These are phyloP conservation scores for Metallyticus violacea DNA, from an alignment of 2,888 invertebrate species.

Conservation along the genomic window DNA sequence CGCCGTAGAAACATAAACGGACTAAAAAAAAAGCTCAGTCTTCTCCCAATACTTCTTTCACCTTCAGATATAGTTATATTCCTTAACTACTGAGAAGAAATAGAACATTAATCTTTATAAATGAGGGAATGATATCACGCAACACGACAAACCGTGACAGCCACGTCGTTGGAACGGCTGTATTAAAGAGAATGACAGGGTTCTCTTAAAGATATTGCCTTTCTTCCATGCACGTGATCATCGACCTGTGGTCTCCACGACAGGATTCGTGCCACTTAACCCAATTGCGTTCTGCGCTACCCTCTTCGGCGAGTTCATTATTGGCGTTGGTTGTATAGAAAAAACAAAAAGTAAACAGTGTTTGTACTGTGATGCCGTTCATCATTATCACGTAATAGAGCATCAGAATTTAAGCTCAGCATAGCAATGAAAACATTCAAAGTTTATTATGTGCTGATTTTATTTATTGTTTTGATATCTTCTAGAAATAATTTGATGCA, in stretches of 20 bases:
- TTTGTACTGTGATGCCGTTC: too few relatives aligned
- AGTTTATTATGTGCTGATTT: too few relatives aligned
- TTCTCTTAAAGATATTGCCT: neutral
- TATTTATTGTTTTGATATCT: too few relatives aligned
- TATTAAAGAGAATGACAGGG: neutral
- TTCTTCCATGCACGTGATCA: neutral
- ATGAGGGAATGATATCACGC: neutral
- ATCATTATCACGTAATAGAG: too few relatives aligned
- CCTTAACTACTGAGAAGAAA: neutral
- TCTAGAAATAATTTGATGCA: too few relatives aligned
- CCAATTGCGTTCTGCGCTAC: neutral
- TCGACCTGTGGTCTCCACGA: neutral
- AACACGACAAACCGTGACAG: neutral
- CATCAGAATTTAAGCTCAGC: too few relatives aligned
- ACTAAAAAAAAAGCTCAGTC: too few relatives aligned
- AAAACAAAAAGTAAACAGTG: neutral
- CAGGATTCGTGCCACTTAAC: too few relatives aligned
- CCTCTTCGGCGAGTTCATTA: neutral
- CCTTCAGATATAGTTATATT: neutral
- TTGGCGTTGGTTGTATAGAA: neutral
- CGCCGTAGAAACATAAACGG: neutral
- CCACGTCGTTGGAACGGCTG: neutral
- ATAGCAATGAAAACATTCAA: too few relatives aligned
- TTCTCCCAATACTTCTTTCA: too few relatives aligned
- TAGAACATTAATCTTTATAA: neutral